phyloP scores from a whole-genome alignment of 2,888 invertebrate genomes.

The Nycteola revayana region DNA sequence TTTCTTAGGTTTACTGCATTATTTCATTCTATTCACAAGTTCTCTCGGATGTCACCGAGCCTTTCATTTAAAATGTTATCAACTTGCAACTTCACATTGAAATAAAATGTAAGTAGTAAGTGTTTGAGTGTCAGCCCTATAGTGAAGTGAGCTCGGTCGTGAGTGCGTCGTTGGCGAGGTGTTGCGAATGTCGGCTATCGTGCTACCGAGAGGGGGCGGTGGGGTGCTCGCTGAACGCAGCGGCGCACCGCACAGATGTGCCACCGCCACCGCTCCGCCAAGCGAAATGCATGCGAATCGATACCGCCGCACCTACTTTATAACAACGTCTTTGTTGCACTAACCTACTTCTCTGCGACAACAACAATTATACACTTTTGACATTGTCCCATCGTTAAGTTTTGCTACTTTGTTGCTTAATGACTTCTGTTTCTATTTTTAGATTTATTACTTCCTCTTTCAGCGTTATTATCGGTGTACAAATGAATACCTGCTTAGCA shows the following conservation, averaged over 20 bases:
- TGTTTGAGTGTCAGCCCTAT: slow-evolving; percentile 48
- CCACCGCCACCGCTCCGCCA: slow-evolving; percentile 25
- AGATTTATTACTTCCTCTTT: too few species aligned
- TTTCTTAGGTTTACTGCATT: too few species aligned
- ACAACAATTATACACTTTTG: slow-evolving; percentile 24
- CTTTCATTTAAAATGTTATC: too few species aligned
- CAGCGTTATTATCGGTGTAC: too few species aligned
- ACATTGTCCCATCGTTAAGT: slow-evolving; percentile 15
- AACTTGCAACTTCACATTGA: too few species aligned
- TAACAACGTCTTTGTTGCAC: slow-evolving; percentile 73
- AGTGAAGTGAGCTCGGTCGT: slow-evolving; percentile 62
- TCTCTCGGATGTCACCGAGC: too few species aligned
- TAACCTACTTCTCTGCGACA: slow-evolving; percentile 60
- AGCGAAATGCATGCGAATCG: slow-evolving; percentile 73
- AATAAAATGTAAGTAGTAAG: background rate
- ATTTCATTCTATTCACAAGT: too few species aligned
- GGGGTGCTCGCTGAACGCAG: slow-evolving; percentile 60
- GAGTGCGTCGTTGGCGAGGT: slow-evolving; percentile 74
- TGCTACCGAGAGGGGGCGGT: slow-evolving; percentile 45
- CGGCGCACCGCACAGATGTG: slow-evolving; percentile 71
- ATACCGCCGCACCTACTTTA: slow-evolving; percentile 63
- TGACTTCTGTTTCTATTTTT: too few species aligned
- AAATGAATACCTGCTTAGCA: too few species aligned
- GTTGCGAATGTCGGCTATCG: slow-evolving; percentile 76
- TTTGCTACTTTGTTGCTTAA: slow-evolving; percentile 3